Evolutionary conservation across 2,797 vertebrate genomes (phyloP).

Genomic region (Vespertilio murinus): DNA sequence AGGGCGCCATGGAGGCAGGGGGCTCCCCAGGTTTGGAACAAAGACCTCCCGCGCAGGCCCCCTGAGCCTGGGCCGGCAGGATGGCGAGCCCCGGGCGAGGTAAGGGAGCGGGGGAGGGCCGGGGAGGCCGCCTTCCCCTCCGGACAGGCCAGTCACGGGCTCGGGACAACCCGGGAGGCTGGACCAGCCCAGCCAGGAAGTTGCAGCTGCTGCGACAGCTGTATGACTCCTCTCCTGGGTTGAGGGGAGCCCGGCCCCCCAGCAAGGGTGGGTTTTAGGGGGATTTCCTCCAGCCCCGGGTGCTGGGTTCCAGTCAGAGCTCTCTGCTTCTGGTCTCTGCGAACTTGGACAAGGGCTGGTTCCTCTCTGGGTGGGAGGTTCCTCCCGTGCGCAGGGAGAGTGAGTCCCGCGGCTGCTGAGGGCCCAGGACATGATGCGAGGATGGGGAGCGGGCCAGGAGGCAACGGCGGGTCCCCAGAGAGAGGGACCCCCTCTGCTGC

Average conservation of each 20-base stretch:
- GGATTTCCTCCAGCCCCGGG: background rate
- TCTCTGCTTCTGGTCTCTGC: background rate
- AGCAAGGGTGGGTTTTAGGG: background rate
- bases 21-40: slow-evolving; percentile 68
- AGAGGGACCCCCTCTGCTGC: background rate
- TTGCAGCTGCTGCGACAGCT: slow-evolving; percentile 31
- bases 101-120: slow-evolving; percentile 9
- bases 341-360: background rate
- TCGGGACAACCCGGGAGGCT: background rate
- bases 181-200: slow-evolving; percentile 72
- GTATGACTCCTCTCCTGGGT: background rate
- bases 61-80: slow-evolving; percentile 19
- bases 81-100: slow-evolving; percentile 36
- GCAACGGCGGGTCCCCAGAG: background rate
- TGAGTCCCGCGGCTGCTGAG: background rate
- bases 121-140: background rate
- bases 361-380: background rate
- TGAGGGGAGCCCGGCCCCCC: background rate
- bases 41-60: slow-evolving; percentile 57
- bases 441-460: background rate
- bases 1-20: slow-evolving; percentile 56
- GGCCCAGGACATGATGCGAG: background rate
- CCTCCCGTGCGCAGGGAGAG: background rate
- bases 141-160: slow-evolving; percentile 42
- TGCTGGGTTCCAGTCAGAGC: background rate